These are phyloP conservation scores for Mastomys coucha DNA, from an alignment of 2,113 vertebrate species.

Conservation along the genomic window DNA sequence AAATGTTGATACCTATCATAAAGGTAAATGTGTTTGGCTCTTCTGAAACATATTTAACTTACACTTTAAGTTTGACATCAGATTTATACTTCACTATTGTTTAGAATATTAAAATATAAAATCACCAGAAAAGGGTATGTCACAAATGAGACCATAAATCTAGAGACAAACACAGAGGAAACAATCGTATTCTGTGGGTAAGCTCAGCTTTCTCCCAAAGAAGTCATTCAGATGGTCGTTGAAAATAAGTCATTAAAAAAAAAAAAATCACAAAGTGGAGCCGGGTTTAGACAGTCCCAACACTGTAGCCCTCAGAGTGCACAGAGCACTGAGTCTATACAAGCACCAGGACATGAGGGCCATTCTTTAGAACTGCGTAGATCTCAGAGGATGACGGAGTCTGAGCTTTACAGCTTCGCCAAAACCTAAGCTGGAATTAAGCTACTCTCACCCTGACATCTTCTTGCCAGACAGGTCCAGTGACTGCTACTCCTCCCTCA, in stretches of 20 bases:
- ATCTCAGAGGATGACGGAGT: background rate
- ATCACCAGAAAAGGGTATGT: background rate
- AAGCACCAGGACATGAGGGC: too few species aligned
- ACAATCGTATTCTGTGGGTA: background rate
- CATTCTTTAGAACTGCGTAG: background rate
- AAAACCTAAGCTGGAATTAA: constrained; percentile 7
- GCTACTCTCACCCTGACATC: background rate
- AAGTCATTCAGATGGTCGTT: background rate
- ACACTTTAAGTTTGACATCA: background rate
- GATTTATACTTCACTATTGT: background rate
- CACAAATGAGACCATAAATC: background rate
- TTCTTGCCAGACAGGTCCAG: constrained; percentile 49
- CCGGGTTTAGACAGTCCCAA: background rate
- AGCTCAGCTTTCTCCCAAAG: background rate
- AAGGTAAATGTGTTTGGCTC: background rate
- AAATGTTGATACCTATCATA: background rate
- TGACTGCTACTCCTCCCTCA: constrained; percentile 9
- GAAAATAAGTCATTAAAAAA: background rate
- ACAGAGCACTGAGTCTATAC: background rate
- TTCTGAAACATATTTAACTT: background rate
- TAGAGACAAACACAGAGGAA: background rate
- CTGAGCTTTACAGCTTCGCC: background rate
- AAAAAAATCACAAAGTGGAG: background rate
- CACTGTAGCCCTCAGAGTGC: background rate
- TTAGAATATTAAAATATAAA: constrained; percentile 37